phyloP scores from a whole-genome alignment of 2,797 vertebrate genomes.

The Periparus ater region DNA sequence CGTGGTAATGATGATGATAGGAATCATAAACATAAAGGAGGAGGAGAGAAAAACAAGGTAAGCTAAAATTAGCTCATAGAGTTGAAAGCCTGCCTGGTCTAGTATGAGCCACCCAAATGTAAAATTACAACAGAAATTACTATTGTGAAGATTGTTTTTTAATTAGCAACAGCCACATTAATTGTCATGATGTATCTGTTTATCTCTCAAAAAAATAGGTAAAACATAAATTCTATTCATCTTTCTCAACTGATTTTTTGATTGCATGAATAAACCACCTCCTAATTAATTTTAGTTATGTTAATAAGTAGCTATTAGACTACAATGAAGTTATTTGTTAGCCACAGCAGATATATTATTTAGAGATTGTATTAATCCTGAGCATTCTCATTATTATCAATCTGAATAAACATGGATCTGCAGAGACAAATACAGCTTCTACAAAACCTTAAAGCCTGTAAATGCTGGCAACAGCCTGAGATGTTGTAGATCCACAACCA shows the following conservation, averaged over 20 bases:
- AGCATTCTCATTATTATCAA: constrained; percentile 26
- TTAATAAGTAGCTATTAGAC: constrained; percentile 49
- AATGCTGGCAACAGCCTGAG: not conserved
- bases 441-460: not conserved
- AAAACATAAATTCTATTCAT: constrained; percentile 47
- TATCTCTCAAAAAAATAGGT: constrained; percentile 6
- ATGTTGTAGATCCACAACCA: not conserved
- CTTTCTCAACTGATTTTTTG: not conserved
- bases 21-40: not conserved
- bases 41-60: not conserved
- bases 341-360: constrained; percentile 29
- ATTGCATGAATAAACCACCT: not conserved
- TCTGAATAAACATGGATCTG: constrained; percentile 4
- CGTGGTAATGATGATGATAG: not conserved
- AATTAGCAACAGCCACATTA: constrained; percentile 44
- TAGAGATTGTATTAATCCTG: constrained; percentile 17
- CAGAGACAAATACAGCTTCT: not conserved
- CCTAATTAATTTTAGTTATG: constrained; percentile 50
- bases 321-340: constrained; percentile 41
- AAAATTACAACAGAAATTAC: constrained; percentile 37
- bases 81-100: not conserved
- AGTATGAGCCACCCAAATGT: not conserved
- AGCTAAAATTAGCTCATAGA: not conserved
- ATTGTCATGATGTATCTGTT: constrained; percentile 49
- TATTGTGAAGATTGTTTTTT: not conserved